Evolutionary conservation across 1,140 invertebrate genomes (phyloP).

Genomic region (Drosophila micromelanica): DNA sequence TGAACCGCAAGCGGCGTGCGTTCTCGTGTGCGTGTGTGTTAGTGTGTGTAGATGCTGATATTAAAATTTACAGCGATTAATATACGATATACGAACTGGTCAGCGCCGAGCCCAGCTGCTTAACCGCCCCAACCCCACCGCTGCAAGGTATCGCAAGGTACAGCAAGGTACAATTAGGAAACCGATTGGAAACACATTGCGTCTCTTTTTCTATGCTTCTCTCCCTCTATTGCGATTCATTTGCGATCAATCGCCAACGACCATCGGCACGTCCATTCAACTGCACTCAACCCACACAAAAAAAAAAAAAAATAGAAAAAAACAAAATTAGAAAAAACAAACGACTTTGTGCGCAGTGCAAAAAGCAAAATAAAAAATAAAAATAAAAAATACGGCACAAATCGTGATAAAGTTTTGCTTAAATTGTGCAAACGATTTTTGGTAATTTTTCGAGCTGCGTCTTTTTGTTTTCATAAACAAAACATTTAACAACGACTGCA

Average conservation of each 20-base stretch:
- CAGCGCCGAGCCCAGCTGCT: conserved; percentile 26
- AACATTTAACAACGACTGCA: conserved; percentile 49
- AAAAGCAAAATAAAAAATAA: conserved; percentile 41
- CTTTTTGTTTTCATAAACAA: conserved; percentile 15
- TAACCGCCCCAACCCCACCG: conserved; percentile 11
- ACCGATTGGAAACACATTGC: conserved; percentile 14
- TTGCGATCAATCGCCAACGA: conserved; percentile 46
- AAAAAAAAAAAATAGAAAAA: conserved; percentile 31
- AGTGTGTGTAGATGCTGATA: conserved; percentile 14
- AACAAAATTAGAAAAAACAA: conserved; percentile 45
- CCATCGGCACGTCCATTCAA: conserved; percentile 67
- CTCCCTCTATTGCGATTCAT: conserved; percentile 25
- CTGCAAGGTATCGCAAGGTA: background rate
- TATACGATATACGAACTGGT: conserved; percentile 42
- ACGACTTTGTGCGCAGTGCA: conserved; percentile 55
- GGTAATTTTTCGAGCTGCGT: conserved; percentile 48
- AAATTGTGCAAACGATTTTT: conserved; percentile 76
- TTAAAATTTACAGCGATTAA: conserved; percentile 46
- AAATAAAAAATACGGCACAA: conserved; percentile 37
- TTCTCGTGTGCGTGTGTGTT: conserved; percentile 23
- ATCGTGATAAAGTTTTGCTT: conserved; percentile 76
- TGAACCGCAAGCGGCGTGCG: conserved; percentile 35
- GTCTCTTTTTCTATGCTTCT: conserved; percentile 7
- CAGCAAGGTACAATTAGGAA: conserved; percentile 40
- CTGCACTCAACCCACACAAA: conserved; percentile 63